phyloP scores from a whole-genome alignment of 2,888 invertebrate species.

The Pimpla rufipes region DNA sequence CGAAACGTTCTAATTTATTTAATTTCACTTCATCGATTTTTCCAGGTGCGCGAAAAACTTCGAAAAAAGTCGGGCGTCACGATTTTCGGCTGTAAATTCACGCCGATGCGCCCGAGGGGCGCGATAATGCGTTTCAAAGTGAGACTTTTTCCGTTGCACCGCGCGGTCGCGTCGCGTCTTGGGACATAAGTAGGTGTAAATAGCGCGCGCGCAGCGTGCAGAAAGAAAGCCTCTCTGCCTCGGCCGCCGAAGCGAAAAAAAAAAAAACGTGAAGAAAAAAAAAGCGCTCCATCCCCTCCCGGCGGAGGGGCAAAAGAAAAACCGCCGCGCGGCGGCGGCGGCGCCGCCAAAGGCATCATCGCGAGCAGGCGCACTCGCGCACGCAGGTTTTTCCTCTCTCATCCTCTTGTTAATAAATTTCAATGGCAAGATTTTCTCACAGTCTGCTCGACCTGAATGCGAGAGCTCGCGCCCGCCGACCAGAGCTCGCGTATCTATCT shows the following conservation, averaged over 20 bases:
- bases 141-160: constrained; percentile 63
- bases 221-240: constrained; percentile 30
- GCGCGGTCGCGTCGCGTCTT: constrained; percentile 45
- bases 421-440: constrained; percentile 84
- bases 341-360: constrained; percentile 77
- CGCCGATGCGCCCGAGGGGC: constrained; percentile 44
- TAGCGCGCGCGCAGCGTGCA: constrained; percentile 35
- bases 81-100: not conserved
- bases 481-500: constrained; percentile 62
- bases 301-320: constrained; percentile 47
- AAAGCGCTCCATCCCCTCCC: constrained; percentile 7
- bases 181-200: constrained; percentile 72
- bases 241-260: constrained; percentile 35
- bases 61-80: not conserved
- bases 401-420: constrained; percentile 79
- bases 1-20: no score
- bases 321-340: no score
- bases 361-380: constrained; percentile 39
- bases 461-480: constrained; percentile 36
- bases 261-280: no score
- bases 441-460: constrained; percentile 73
- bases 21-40: no score
- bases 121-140: constrained; percentile 81
- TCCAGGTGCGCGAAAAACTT: not conserved
- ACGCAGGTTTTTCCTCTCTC: constrained; percentile 79